Evolutionary conservation across 1,140 invertebrate species (phyloP), one percentile per base, ranked within the genome.

Genomic region (Sitobion miscanthi): DNA sequence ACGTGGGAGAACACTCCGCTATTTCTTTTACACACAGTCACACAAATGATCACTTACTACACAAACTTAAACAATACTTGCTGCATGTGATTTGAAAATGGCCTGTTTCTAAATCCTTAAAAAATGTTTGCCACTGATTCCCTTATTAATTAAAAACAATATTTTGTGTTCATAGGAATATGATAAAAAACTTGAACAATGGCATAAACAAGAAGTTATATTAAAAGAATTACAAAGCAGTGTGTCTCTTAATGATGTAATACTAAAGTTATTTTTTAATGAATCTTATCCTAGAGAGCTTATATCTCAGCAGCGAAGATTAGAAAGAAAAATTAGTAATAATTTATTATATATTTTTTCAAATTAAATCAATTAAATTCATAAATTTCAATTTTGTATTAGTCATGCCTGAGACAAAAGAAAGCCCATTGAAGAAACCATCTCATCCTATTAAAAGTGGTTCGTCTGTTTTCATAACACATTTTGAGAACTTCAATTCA

Each of bases 401-500:
- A 91, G 62, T 91, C 0, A n/a, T 69, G 2, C 62, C 77, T 2
- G 45, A 91, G 35, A 83, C 23, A 52, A 91, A 82, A 45, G 38
- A 62, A 90, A 69, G 30, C 21, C 17, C 20, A 69, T 21, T 49
- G 2, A 45, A 52, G 8, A 93, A 93, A 57, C 25, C 52, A 42
- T 52, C 23, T 42, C 91, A 93, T 86, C 91, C 91, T 45, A 54
- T 93, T 57, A 52, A 83, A 17, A 93, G n/a, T 45, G 91, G 91
- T 38, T 86, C 91, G 21, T 20, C 14, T 54, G 91, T 93, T 42
- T 83, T 42, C 21, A 85, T 93, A 85, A 93, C 91, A 9, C 14
- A 93, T 86, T 93, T 93, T 93, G 77, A 93, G 42, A 93, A 54
- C 38, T 93, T 93, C 20, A 52, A 93, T 86, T 93, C 45, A 45